phyloP scores from a whole-genome alignment of 2,113 vertebrate species.

The Bombycilla garrulus region DNA sequence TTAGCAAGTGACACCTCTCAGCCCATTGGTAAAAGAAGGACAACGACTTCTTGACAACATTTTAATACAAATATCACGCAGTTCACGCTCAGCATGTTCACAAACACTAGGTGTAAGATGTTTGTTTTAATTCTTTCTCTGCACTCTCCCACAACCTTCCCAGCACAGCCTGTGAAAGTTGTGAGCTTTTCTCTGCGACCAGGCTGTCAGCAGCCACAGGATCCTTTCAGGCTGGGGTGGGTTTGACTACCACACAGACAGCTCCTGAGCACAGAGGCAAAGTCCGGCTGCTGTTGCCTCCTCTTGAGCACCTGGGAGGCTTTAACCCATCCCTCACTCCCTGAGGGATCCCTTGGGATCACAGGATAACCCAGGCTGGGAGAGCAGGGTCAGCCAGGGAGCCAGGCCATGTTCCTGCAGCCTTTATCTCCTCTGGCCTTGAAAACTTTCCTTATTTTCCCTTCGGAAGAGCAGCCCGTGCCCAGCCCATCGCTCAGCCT shows the following conservation, averaged over 20 bases:
- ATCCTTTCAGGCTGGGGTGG: neutral
- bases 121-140: too few relatives aligned
- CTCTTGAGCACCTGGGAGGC: neutral
- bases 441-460: neutral
- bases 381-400: neutral
- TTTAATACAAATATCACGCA: too few relatives aligned
- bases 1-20: too few relatives aligned
- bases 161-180: too few relatives aligned
- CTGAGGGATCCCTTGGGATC: neutral
- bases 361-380: neutral
- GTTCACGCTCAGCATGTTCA: too few relatives aligned
- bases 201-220: too few relatives aligned
- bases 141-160: too few relatives aligned
- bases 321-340: neutral
- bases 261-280: neutral
- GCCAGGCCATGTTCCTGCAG: neutral
- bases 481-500: neutral
- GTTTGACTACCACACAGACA: neutral
- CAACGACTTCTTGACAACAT: too few relatives aligned
- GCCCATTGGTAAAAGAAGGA: too few relatives aligned
- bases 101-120: too few relatives aligned
- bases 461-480: neutral
- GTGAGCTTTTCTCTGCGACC: too few relatives aligned
- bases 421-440: neutral
- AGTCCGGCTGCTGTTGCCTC: neutral